Conservation (phyloP, 2,797 vertebrate species). For the Darevskia nairensis region DNA sequence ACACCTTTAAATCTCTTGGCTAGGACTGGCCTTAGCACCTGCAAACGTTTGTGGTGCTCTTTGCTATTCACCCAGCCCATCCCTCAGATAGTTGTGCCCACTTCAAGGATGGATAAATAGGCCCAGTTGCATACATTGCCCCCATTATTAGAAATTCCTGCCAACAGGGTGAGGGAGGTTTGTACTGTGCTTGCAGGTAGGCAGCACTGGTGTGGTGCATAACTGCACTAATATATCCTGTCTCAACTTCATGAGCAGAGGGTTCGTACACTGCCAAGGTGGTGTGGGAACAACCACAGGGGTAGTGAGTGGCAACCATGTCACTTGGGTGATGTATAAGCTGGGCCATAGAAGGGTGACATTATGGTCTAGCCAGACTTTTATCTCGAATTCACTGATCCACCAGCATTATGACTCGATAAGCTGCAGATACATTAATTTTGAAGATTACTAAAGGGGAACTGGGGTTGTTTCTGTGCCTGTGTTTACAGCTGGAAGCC, state of each 20-base stretch:
- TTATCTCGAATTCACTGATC: constrained; percentile 74
- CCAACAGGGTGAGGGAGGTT: not conserved
- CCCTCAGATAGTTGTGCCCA: constrained; percentile 51
- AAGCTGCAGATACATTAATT: constrained; percentile 68
- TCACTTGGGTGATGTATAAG: not conserved
- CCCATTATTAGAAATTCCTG: not conserved
- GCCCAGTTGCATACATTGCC: not conserved
- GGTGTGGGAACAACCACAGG: not conserved
- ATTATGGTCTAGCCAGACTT: constrained; percentile 53
- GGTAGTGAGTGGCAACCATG: not conserved
- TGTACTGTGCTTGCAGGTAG: not conserved
- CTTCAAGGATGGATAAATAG: not conserved
- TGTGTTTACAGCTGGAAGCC: constrained; percentile 64
- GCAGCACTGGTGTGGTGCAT: not conserved
- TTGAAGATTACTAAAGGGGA: constrained; percentile 52
- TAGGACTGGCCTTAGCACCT: constrained; percentile 25
- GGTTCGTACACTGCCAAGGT: not conserved
- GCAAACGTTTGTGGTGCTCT: not conserved
- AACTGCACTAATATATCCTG: not conserved
- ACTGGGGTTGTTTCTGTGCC: constrained; percentile 36
- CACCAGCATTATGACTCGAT: constrained; percentile 75
- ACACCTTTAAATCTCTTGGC: constrained; percentile 47
- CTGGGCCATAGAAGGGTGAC: not conserved
- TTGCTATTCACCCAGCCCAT: constrained; percentile 21
- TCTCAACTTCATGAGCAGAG: not conserved